Base-by-base conservation (phyloP, 2,888 invertebrate genomes). In the Lomographa bimaculata region DNA sequence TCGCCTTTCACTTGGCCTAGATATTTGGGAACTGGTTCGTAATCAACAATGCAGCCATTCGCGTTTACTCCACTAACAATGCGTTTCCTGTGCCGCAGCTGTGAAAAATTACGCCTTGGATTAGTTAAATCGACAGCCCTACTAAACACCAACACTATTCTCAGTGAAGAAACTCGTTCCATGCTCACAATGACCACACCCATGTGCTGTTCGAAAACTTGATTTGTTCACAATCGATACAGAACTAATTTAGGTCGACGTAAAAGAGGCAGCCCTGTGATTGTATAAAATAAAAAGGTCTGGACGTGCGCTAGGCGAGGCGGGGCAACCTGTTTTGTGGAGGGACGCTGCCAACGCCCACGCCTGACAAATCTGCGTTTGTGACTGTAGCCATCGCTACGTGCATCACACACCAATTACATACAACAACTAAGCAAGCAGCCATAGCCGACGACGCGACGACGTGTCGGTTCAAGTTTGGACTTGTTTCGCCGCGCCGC, bases 1-100 rank as follows among this genome's bases (percentile, higher is more conserved):
- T 73, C 75, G 81, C 87, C 87, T 89, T 89, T 89, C 87, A 86
- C 87, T 86, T 75, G 87, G 79, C 87, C 87, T 78, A 83, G 79
- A 85, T 87, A 80, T 84, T 87, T 85, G 47, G 81, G 78, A 86
- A 84, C 86, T 80, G 79, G 87, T 86, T 81, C 68, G 75, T 71
- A 76, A 74, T 76, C 74, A 80, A 56, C 79, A 80, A 82, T 79
- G 76, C 78, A 65, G 45, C 58, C 59, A 58, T 64, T 58, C 51
- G 48, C 52, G 57, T 51, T 48, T 14, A 3, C 14, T 14, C 40
- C 61, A 56, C 50, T 54, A 71, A 73, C 66, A 70, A 75, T 65
- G 51, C 55, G 50, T 60, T 69, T 69, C 68, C 68, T 70, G 65
- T 58, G 60, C 48, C 48, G 62, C 64, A 72, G 69, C 62, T 73